Evolutionary conservation across 2,797 vertebrate genomes (phyloP).

Genomic region (Onychomys arenicola): DNA sequence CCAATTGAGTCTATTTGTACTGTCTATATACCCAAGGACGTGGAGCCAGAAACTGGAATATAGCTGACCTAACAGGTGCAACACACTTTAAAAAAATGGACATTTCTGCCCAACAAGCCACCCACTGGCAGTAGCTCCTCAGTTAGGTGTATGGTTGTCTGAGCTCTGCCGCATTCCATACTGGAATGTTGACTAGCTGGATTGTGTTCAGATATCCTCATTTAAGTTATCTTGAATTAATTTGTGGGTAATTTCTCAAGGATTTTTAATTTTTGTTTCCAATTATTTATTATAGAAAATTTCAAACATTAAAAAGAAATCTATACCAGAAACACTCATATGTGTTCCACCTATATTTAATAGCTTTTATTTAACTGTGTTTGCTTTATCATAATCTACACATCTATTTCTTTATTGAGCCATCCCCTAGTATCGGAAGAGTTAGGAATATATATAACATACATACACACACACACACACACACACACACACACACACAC

Average conservation of each 20-base stretch:
- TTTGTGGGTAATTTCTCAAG: background rate
- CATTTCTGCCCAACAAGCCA: background rate
- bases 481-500: no score
- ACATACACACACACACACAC: no score
- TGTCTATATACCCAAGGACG: background rate
- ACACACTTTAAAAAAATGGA: background rate
- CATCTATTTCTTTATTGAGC: background rate
- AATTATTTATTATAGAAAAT: background rate
- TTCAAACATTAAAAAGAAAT: background rate
- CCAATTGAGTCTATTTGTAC: background rate
- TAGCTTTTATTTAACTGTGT: background rate
- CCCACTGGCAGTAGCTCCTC: background rate
- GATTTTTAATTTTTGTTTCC: conserved; percentile 31
- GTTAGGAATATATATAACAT: background rate
- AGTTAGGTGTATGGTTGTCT: background rate
- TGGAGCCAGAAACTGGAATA: background rate
- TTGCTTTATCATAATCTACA: background rate
- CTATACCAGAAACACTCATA: background rate
- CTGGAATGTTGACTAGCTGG: background rate
- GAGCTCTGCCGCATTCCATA: accelerated
- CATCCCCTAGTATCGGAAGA: background rate
- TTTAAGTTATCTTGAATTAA: conserved; percentile 13
- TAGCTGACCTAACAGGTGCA: background rate
- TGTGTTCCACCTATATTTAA: background rate
- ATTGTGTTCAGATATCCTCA: background rate